A percentile compares a stretch with the other conserved stretches of the same genome.
Conservation (phyloP, 2,888 invertebrate genomes). For the Athalia rosae region DNA sequence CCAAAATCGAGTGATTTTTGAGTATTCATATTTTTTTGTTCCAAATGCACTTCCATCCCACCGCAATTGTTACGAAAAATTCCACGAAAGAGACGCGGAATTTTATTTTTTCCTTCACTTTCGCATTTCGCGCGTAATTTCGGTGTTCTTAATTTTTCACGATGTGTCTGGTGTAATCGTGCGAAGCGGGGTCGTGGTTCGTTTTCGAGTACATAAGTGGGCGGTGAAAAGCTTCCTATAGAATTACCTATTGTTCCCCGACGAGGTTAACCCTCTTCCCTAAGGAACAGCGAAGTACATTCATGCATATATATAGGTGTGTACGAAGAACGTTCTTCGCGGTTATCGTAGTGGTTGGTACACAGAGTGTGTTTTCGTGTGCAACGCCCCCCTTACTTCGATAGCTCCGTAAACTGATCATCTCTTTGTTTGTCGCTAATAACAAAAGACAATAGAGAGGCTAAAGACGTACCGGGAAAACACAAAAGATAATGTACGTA, state of each 20-base stretch:
- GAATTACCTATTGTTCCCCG: constrained; percentile 35
- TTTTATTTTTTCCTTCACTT: too few species aligned
- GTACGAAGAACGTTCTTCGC: too few species aligned
- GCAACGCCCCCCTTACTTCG: constrained; percentile 2
- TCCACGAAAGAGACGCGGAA: too few species aligned
- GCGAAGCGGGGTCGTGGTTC: too few species aligned
- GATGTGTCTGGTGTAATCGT: too few species aligned
- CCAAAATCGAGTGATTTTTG: too few species aligned
- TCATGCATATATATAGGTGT: constrained; percentile 1
- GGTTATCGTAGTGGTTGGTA: constrained; percentile 1
- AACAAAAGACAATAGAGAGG: constrained; percentile 40
- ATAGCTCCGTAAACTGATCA: constrained; percentile 43
- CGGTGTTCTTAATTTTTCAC: too few species aligned
- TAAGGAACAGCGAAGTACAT: background rate
- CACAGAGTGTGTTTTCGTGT: constrained; percentile 13
- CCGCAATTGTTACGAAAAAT: too few species aligned
- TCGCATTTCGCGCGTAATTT: too few species aligned
- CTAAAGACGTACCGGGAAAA: constrained; percentile 8
- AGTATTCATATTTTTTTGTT: too few species aligned
- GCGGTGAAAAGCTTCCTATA: constrained; percentile 27
- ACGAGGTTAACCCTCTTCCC: constrained; percentile 8
- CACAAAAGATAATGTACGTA: background rate
- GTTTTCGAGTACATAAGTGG: too few species aligned
- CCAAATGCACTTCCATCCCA: too few species aligned
- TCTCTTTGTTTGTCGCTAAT: constrained; percentile 38